Conservation (phyloP, 2,113 vertebrate genomes). For the Tyrannus savana region DNA sequence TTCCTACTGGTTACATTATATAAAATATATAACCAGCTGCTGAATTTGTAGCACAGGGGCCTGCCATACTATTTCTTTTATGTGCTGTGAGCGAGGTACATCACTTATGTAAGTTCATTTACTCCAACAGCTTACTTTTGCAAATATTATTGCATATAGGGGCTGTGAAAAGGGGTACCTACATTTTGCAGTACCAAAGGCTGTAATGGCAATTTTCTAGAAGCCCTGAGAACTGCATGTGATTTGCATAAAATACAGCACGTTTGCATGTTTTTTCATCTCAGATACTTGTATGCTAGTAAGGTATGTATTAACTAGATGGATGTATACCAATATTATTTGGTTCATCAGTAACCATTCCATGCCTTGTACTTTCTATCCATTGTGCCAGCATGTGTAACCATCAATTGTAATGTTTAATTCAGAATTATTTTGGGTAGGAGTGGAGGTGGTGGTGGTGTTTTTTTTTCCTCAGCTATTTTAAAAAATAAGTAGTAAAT, state of each 20-base stretch:
- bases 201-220: background rate
- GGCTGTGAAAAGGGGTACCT: background rate
- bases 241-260: background rate
- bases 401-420: background rate
- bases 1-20: background rate
- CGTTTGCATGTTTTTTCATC: background rate
- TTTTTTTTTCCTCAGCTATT: background rate
- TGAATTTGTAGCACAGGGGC: background rate
- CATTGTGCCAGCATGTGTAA: background rate
- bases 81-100: background rate
- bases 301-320: constrained; percentile 13
- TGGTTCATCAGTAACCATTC: background rate
- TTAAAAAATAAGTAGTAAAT: background rate
- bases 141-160: background rate
- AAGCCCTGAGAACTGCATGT: background rate
- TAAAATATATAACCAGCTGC: background rate
- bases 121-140: background rate
- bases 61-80: background rate
- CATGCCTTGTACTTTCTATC: background rate
- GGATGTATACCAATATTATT: background rate
- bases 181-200: background rate
- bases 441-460: rapidly evolving
- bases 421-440: background rate
- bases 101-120: background rate
- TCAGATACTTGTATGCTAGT: constrained; percentile 23